Conservation (phyloP, 2,888 invertebrate genomes). For the Epirrita christyi region DNA sequence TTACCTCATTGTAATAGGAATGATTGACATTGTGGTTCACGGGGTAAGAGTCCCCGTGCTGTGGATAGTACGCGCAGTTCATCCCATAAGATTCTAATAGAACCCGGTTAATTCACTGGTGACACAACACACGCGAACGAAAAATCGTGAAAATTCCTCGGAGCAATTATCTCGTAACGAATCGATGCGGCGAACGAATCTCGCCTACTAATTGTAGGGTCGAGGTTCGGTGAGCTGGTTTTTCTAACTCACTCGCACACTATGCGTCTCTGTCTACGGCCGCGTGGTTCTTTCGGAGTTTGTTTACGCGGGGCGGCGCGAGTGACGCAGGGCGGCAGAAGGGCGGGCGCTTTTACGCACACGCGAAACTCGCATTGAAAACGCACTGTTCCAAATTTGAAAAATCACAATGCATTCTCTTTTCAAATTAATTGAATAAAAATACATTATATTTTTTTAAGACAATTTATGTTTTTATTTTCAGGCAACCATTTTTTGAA, state of each 20-base stretch:
- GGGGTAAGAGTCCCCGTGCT: slow-evolving; percentile 75
- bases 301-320: slow-evolving; percentile 71
- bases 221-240: slow-evolving; percentile 58
- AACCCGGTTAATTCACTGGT: slow-evolving; percentile 48
- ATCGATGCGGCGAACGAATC: slow-evolving; percentile 83
- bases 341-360: slow-evolving; percentile 70
- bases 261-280: slow-evolving; percentile 55
- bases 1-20: slow-evolving; percentile 76
- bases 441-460: background rate
- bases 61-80: slow-evolving; percentile 82
- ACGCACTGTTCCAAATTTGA: slow-evolving; percentile 49
- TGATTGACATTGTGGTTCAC: slow-evolving; percentile 73
- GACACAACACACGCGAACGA: slow-evolving; percentile 66
- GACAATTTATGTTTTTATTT: slow-evolving; percentile 7
- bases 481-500: slow-evolving; percentile 9
- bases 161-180: slow-evolving; percentile 82
- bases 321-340: slow-evolving; percentile 72
- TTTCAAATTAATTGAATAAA: slow-evolving; percentile 13
- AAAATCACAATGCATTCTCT: slow-evolving; percentile 31
- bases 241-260: slow-evolving; percentile 56
- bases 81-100: slow-evolving; percentile 67
- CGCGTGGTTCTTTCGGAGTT: slow-evolving; percentile 55
- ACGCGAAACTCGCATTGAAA: slow-evolving; percentile 69
- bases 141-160: slow-evolving; percentile 66
- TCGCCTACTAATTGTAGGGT: slow-evolving; percentile 84